Conservation (phyloP, 2,888 invertebrate genomes). For the Parelbella ahira region DNA sequence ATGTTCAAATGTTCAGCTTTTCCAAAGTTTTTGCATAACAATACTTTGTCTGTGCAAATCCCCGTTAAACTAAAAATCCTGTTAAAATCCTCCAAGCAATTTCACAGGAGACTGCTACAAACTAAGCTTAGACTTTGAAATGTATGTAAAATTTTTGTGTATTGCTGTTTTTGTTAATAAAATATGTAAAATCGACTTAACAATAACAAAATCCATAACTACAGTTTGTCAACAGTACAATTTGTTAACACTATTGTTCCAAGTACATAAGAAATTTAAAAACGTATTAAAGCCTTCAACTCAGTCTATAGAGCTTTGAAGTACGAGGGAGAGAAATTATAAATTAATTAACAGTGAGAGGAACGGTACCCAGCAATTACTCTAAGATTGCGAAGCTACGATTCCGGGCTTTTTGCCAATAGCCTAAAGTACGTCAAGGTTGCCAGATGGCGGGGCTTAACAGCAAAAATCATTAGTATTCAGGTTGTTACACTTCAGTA, state of each 20-base stretch:
- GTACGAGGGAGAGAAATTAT: slow-evolving; percentile 57
- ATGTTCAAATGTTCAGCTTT: slow-evolving; percentile 1
- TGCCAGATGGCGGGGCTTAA: slow-evolving; percentile 16
- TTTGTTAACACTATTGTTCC: too few relatives aligned
- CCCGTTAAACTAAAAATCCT: slow-evolving; percentile 4
- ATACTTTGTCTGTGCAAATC: slow-evolving; percentile 9
- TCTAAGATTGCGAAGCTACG: slow-evolving; percentile 56
- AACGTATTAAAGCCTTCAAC: too few relatives aligned
- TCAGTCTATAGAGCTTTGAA: slow-evolving; percentile 34
- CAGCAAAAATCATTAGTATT: slow-evolving; percentile 13
- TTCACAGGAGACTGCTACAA: neutral
- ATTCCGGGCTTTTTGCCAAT: slow-evolving; percentile 63
- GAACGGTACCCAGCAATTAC: slow-evolving; percentile 55
- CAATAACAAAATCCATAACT: too few relatives aligned
- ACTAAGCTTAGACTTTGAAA: slow-evolving; percentile 1
- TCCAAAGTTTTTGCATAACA: slow-evolving; percentile 10
- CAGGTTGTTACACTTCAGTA: slow-evolving; percentile 1
- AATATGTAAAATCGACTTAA: neutral
- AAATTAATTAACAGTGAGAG: slow-evolving; percentile 70
- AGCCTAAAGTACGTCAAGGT: slow-evolving; percentile 37
- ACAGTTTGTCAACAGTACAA: too few relatives aligned
- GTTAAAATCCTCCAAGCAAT: slow-evolving; percentile 8
- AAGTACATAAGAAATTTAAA: slow-evolving; percentile 38
- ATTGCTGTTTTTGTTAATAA: too few relatives aligned
- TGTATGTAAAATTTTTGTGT: neutral